A percentile compares a stretch with the other conserved stretches of the same genome.
Conservation (phyloP, 2,113 vertebrate genomes). For the Peromyscus maniculatus region DNA sequence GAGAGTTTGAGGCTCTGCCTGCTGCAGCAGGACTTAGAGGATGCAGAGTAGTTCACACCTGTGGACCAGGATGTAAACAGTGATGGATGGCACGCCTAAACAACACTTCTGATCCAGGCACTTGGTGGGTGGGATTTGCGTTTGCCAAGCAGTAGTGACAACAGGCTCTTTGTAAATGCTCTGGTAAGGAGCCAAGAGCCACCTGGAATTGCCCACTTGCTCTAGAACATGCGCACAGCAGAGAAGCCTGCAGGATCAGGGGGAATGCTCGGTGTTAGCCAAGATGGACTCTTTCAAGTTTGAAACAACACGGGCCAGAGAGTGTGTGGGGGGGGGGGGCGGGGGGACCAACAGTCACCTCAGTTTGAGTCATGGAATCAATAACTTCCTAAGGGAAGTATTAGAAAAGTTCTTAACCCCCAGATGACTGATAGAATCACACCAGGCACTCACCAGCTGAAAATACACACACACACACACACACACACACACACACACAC, state of each 20-base stretch:
- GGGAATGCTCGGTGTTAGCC: not conserved
- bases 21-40: not conserved
- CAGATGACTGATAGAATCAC: not conserved
- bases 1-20: not conserved
- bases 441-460: not conserved
- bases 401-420: not conserved
- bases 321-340: too few species aligned
- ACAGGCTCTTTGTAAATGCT: not conserved
- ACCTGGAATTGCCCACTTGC: not conserved
- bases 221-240: not conserved
- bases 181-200: not conserved
- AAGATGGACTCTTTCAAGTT: not conserved
- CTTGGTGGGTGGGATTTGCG: fast-evolving
- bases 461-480: not conserved
- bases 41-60: not conserved
- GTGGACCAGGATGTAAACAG: not conserved
- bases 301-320: not conserved
- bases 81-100: not conserved
- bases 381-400: not conserved
- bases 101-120: not conserved
- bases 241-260: not conserved
- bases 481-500: not conserved
- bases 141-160: not conserved
- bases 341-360: not conserved
- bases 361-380: not conserved